Conservation (phyloP, 2,113 vertebrate genomes). For the Arenaria interpres region DNA sequence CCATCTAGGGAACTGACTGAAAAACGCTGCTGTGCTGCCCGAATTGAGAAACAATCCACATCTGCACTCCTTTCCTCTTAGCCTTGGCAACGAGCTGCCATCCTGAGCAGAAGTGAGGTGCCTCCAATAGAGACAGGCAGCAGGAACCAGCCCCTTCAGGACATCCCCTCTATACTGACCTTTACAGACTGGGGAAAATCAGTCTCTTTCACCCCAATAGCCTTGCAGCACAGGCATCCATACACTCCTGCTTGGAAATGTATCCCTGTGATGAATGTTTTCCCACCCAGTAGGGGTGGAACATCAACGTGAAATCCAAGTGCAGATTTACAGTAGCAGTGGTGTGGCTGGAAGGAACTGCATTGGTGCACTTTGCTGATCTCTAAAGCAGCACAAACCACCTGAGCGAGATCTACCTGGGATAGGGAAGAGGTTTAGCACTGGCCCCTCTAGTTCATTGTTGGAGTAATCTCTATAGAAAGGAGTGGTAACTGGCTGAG, state of each 20-base stretch:
- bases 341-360: not conserved
- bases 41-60: not conserved
- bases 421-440: not conserved
- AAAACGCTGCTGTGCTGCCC: not conserved
- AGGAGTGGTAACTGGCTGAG: not conserved
- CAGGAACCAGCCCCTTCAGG: not conserved
- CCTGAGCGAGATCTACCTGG: not conserved
- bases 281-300: not conserved
- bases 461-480: not conserved
- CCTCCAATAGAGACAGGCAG: not conserved
- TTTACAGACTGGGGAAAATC: not conserved
- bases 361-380: rapidly evolving
- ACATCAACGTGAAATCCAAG: not conserved
- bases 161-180: not conserved
- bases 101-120: not conserved
- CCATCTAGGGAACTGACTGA: not conserved
- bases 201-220: not conserved
- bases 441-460: not conserved
- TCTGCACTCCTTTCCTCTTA: not conserved
- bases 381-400: not conserved
- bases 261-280: not conserved
- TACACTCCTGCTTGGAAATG: not conserved
- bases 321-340: not conserved
- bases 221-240: not conserved
- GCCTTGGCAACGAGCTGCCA: not conserved